A percentile compares a stretch with the other conserved stretches of the same genome.
Conservation (phyloP, 2,113 vertebrate genomes). For the Chelonoidis abingdonii region DNA sequence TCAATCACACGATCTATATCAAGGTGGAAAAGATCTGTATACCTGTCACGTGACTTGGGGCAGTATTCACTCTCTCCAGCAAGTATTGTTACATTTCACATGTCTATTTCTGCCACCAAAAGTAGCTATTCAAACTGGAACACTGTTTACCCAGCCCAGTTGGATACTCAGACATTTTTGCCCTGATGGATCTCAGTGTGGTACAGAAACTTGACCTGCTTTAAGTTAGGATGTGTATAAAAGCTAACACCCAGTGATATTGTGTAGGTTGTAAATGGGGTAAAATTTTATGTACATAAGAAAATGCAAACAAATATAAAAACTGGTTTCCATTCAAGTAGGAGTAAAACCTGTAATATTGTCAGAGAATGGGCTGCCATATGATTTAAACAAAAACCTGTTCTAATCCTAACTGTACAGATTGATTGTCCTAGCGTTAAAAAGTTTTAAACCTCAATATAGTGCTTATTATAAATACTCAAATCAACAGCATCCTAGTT, state of each 20-base stretch:
- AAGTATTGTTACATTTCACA: background rate
- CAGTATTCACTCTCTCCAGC: background rate
- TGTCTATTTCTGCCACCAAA: background rate
- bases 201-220: background rate
- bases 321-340: background rate
- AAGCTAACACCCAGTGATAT: background rate
- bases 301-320: background rate
- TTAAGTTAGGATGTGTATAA: background rate
- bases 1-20: background rate
- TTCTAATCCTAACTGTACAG: background rate
- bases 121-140: background rate
- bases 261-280: background rate
- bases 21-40: background rate
- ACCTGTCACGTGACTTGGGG: background rate
- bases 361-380: fast-evolving
- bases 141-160: background rate
- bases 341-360: background rate
- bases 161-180: background rate
- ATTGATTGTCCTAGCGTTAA: background rate
- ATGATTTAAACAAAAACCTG: background rate
- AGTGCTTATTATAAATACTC: background rate
- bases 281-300: background rate
- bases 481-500: background rate
- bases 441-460: background rate
- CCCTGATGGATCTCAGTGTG: background rate